Percentiles rank a stretch among this genome's conserved stretches.
Conservation (phyloP, 1,140 invertebrate genomes). For the Brachionus calyciflorus region DNA sequence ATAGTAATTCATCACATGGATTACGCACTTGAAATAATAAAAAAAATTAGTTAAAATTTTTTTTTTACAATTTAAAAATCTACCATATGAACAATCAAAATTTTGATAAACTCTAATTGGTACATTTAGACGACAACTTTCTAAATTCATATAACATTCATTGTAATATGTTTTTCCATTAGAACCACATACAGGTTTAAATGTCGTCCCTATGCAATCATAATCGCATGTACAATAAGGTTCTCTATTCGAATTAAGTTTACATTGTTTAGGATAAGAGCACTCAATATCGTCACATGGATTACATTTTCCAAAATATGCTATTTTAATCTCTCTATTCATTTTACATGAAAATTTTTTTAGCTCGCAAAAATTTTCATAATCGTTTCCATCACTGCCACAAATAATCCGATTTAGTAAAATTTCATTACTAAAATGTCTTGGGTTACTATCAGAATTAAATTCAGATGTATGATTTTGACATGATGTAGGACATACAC, state of each 20-base stretch:
- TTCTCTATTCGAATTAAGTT: slow-evolving; percentile 41
- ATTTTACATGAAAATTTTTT: slow-evolving; percentile 18
- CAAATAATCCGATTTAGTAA: not conserved
- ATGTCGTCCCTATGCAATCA: slow-evolving; percentile 9
- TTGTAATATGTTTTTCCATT: slow-evolving; percentile 49
- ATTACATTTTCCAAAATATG: slow-evolving; percentile 36
- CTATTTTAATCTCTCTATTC: slow-evolving; percentile 23
- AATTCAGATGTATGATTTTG: not conserved
- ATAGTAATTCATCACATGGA: slow-evolving; percentile 52
- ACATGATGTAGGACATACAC: slow-evolving; percentile 30
- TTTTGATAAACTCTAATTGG: slow-evolving; percentile 31
- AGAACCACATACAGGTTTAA: slow-evolving; percentile 48
- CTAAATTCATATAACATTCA: slow-evolving; percentile 48
- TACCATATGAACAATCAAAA: slow-evolving; percentile 25
- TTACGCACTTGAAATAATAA: slow-evolving; percentile 48
- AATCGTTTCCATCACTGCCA: slow-evolving; percentile 26
- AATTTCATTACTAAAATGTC: too few relatives aligned
- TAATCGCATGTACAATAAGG: slow-evolving; percentile 23
- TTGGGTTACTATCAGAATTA: too few relatives aligned
- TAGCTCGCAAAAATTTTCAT: slow-evolving; percentile 40
- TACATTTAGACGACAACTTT: slow-evolving; percentile 45
- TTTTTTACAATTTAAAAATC: not conserved
- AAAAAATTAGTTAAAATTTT: not conserved
- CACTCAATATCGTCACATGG: slow-evolving; percentile 45
- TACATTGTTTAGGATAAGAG: slow-evolving; percentile 9